Evolutionary conservation across 1,140 invertebrate species (phyloP).

Genomic region (Drosophila carrolli): DNA sequence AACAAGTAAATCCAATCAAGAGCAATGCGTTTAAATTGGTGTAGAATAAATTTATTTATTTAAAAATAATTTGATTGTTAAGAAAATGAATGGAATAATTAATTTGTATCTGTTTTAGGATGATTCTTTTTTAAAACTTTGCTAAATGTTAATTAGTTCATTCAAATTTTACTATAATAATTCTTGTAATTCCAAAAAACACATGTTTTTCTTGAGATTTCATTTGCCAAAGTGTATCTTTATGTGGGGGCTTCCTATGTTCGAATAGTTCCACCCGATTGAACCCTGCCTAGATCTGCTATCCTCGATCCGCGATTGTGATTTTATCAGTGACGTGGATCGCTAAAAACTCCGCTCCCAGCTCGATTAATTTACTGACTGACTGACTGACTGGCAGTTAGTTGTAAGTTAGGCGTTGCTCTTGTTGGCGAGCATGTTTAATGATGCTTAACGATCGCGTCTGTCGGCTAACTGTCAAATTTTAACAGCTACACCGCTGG

Average conservation of each 20-base stretch:
- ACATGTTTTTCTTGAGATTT: too few relatives aligned
- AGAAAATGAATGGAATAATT: too few relatives aligned
- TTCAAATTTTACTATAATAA: too few relatives aligned
- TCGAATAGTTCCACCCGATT: conserved; percentile 34
- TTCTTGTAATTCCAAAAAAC: too few relatives aligned
- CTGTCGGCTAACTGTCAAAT: conserved; percentile 67
- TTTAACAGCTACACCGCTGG: conserved; percentile 60
- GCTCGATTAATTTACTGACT: conserved; percentile 2
- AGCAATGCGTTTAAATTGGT: not conserved
- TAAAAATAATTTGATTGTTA: too few relatives aligned
- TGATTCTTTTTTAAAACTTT: too few relatives aligned
- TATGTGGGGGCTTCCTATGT: not conserved
- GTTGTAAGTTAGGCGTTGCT: conserved; percentile 41
- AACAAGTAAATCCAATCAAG: conserved; percentile 6
- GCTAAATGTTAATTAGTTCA: too few relatives aligned
- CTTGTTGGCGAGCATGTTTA: conserved; percentile 58
- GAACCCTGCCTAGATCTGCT: conserved; percentile 22
- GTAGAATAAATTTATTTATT: too few relatives aligned
- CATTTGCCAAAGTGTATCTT: conserved; percentile 7
- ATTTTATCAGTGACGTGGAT: conserved; percentile 54
- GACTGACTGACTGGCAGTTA: conserved; percentile 18
- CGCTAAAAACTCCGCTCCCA: conserved; percentile 51
- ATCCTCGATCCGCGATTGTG: conserved; percentile 36
- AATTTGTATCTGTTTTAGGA: too few relatives aligned
- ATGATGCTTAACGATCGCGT: conserved; percentile 62